phyloP scores from a whole-genome alignment of 2,888 invertebrate genomes.

The Agrotis puta region DNA sequence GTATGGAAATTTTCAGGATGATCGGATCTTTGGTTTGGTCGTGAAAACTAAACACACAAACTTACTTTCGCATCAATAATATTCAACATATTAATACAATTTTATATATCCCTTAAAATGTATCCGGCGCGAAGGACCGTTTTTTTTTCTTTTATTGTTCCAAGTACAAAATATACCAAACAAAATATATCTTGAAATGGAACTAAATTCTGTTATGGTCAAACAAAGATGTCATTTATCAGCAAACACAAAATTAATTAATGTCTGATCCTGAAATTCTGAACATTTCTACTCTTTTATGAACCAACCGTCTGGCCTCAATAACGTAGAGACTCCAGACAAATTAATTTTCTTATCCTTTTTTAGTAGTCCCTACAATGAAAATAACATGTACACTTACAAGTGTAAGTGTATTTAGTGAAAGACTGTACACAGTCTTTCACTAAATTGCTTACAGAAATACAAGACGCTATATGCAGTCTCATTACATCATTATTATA shows the following conservation, averaged over 20 bases:
- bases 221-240: not conserved
- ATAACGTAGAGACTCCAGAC: constrained; percentile 16
- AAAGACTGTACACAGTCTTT: too few relatives aligned
- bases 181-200: not conserved
- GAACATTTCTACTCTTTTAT: not conserved
- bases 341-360: constrained; percentile 10
- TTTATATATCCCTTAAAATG: too few relatives aligned
- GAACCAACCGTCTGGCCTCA: constrained; percentile 21
- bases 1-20: too few relatives aligned
- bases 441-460: constrained; percentile 2
- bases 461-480: not conserved
- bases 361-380: not conserved
- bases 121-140: constrained; percentile 8
- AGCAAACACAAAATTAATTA: not conserved
- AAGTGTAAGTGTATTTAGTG: too few relatives aligned
- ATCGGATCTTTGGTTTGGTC: too few relatives aligned
- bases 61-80: too few relatives aligned
- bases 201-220: not conserved
- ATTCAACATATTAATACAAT: too few relatives aligned
- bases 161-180: not conserved
- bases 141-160: not conserved
- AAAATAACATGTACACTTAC: constrained; percentile 24
- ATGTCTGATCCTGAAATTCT: constrained; percentile 2
- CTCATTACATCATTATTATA: too few relatives aligned
- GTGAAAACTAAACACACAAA: too few relatives aligned